These are phyloP conservation scores for Heliconius eleuchia DNA, from an alignment of 1,140 invertebrate species.

Conservation along the genomic window DNA sequence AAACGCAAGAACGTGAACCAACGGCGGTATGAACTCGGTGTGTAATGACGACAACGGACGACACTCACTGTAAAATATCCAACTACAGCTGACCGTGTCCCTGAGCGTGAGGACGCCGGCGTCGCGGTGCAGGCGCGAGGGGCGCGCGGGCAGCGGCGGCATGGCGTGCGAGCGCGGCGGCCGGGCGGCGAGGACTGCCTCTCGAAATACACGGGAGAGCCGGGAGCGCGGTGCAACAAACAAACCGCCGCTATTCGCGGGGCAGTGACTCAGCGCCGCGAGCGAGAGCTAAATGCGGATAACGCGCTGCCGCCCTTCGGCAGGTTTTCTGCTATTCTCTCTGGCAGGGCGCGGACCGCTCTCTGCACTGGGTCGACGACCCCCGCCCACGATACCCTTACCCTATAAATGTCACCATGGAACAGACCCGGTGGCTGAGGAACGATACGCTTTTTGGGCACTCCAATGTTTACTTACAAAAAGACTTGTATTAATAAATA, in stretches of 20 bases:
- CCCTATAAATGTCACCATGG: not conserved
- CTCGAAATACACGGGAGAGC: slow-evolving; percentile 80
- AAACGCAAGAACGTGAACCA: not conserved
- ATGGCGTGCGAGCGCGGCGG: slow-evolving; percentile 63
- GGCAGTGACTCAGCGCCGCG: slow-evolving; percentile 73
- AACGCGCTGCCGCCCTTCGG: slow-evolving; percentile 78
- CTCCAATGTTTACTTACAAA: not conserved
- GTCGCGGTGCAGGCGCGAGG: slow-evolving; percentile 73
- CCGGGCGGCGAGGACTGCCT: slow-evolving; percentile 66
- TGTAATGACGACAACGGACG: slow-evolving; percentile 37
- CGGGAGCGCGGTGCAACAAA: slow-evolving; percentile 79
- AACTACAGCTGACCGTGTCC: slow-evolving; percentile 83
- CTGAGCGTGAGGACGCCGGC: slow-evolving; percentile 82
- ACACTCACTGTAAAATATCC: slow-evolving; percentile 84
- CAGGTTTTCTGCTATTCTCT: slow-evolving; percentile 75
- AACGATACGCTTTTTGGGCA: not conserved
- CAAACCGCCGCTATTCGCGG: slow-evolving; percentile 77
- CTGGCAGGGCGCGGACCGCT: slow-evolving; percentile 41
- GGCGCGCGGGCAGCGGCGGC: slow-evolving; percentile 68
- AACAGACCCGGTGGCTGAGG: not conserved
- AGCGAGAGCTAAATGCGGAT: slow-evolving; percentile 78
- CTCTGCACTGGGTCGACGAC: slow-evolving; percentile 71
- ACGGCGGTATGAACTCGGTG: not conserved
- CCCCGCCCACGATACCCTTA: slow-evolving; percentile 60
- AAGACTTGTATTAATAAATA: not conserved